Evolutionary conservation across 2,113 vertebrate species (phyloP).

Genomic region (Ictalurus furcatus): DNA sequence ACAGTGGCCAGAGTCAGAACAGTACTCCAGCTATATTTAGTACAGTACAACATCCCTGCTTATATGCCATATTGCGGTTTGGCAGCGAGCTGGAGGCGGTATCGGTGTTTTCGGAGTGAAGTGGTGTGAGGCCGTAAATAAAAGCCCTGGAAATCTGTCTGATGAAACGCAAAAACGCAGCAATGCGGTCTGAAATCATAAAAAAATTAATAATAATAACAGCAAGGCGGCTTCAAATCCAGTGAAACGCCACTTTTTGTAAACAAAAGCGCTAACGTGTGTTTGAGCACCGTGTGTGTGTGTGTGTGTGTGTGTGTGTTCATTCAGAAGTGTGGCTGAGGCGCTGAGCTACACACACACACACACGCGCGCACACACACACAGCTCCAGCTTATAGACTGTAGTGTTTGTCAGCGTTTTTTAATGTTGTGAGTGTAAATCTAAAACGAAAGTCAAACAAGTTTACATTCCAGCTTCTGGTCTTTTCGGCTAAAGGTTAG

Average conservation of each 20-base stretch:
- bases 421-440: not conserved
- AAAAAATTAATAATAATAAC: not conserved
- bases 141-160: not conserved
- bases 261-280: not conserved
- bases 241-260: not conserved
- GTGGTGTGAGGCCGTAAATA: not conserved
- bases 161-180: not conserved
- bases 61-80: conserved; percentile 24
- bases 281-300: not conserved
- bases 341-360: not conserved
- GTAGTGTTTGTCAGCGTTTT: not conserved
- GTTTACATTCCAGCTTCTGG: not conserved
- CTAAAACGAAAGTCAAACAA: not conserved
- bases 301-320: not conserved
- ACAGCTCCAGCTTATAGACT: not conserved
- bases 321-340: not conserved
- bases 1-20: too few relatives aligned
- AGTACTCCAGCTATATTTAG: conserved; percentile 3
- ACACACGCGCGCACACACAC: conserved; percentile 15
- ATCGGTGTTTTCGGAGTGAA: not conserved
- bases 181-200: not conserved
- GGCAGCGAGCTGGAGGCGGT: not conserved
- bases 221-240: not conserved
- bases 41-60: not conserved
- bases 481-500: not conserved